Percentiles rank a stretch among this genome's conserved stretches.
These are phyloP conservation scores for Sisor rabdophorus DNA, from an alignment of 2,113 vertebrate genomes.

Conservation along the genomic window DNA sequence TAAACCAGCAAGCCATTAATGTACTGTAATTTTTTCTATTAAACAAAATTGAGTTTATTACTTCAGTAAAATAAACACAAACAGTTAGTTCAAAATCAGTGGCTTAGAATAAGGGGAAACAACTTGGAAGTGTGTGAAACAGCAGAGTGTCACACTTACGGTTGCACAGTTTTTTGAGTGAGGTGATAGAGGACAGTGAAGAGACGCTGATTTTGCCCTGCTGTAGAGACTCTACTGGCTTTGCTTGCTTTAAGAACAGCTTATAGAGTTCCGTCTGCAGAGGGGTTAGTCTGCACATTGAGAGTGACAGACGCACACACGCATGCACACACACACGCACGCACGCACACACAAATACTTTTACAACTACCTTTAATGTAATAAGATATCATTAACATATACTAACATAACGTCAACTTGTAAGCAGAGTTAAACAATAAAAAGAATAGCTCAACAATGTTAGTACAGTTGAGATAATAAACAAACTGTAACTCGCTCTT, in stretches of 20 bases:
- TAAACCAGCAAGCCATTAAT: too few relatives aligned
- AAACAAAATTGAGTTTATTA: not conserved
- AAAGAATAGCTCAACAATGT: not conserved
- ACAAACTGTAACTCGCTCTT: too few relatives aligned
- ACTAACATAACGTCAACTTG: not conserved
- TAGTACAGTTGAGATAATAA: too few relatives aligned
- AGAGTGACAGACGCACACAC: slow-evolving; percentile 26
- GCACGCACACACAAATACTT: not conserved
- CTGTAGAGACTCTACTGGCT: slow-evolving; percentile 79
- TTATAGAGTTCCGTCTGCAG: slow-evolving; percentile 88
- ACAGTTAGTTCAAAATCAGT: not conserved
- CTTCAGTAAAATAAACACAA: not conserved
- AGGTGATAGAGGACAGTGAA: slow-evolving; percentile 94
- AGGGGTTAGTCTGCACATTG: slow-evolving; percentile 75
- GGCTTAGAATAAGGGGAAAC: not conserved
- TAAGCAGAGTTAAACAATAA: not conserved
- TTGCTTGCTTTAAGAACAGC: slow-evolving; percentile 85
- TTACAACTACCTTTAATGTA: not conserved
- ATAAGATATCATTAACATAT: not conserved
- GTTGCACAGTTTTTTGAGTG: slow-evolving; percentile 95
- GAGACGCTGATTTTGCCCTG: slow-evolving; percentile 86
- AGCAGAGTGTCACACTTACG: slow-evolving; percentile 73
- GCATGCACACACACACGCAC: slow-evolving; percentile 34
- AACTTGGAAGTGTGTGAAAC: too few relatives aligned
- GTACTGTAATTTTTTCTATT: too few relatives aligned